phyloP scores from a whole-genome alignment of 2,113 vertebrate species.

The Recurvirostra avosetta region DNA sequence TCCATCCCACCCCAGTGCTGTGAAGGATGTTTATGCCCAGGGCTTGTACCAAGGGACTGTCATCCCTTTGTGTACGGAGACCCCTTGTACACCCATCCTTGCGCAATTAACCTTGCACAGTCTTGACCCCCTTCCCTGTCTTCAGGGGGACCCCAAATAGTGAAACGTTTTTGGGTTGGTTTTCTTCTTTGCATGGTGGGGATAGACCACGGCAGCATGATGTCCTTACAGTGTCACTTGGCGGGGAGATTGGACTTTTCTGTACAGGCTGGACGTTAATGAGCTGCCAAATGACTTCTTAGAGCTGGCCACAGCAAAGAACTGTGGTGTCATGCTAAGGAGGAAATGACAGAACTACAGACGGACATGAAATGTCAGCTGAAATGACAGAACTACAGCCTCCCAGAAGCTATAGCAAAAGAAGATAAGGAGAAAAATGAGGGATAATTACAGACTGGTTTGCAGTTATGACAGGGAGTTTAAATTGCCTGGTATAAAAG shows the following conservation, averaged over 20 bases:
- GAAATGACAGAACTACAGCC: background rate
- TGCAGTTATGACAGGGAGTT: background rate
- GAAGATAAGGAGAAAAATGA: background rate
- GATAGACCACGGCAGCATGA: accelerated
- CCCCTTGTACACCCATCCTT: accelerated
- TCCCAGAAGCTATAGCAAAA: background rate
- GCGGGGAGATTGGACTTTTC: background rate
- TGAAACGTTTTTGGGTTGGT: background rate
- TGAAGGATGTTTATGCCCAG: background rate
- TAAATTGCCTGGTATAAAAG: background rate
- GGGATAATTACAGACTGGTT: background rate
- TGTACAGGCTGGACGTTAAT: background rate
- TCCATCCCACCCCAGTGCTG: background rate
- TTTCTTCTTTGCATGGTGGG: background rate
- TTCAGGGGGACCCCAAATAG: background rate
- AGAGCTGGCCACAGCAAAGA: background rate
- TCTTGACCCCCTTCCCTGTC: background rate
- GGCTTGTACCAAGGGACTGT: background rate
- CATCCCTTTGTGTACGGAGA: background rate
- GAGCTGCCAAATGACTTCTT: background rate
- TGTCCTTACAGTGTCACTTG: background rate
- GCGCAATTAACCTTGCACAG: background rate
- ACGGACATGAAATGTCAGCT: too few relatives aligned
- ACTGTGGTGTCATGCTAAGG: background rate
- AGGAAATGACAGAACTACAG: background rate